These are phyloP conservation scores for Daboia siamensis DNA, from an alignment of 2,113 vertebrate genomes.

Conservation along the genomic window DNA sequence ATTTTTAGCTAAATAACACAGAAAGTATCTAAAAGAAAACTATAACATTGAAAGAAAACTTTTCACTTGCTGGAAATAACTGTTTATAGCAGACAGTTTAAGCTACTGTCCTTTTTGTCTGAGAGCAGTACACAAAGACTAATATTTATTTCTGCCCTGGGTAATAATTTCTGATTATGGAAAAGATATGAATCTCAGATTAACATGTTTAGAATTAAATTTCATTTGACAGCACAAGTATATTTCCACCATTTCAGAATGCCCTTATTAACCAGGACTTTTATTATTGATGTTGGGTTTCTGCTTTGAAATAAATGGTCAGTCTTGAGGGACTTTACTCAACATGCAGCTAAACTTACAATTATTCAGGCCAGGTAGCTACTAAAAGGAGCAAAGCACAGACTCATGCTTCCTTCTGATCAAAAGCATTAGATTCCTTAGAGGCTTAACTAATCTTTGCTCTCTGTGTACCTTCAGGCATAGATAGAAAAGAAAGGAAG, in stretches of 20 bases:
- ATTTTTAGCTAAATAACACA: neutral
- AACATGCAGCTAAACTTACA: slow-evolving; percentile 16
- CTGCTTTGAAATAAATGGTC: slow-evolving; percentile 8
- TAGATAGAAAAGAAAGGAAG: slow-evolving; percentile 10
- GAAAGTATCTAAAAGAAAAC: neutral
- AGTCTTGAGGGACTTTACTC: neutral
- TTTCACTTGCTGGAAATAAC: neutral
- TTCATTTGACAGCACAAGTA: slow-evolving; percentile 10
- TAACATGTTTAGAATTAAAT: neutral
- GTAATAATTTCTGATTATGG: slow-evolving; percentile 6
- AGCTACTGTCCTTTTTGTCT: neutral
- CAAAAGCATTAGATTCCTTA: slow-evolving; percentile 13
- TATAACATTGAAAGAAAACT: neutral
- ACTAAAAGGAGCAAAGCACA: neutral
- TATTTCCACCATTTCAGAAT: slow-evolving; percentile 6
- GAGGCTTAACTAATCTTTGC: fast-evolving
- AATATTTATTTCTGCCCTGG: slow-evolving; percentile 8
- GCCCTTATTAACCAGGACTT: neutral
- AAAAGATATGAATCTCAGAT: neutral
- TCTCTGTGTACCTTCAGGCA: slow-evolving; percentile 14
- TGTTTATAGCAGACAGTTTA: neutral
- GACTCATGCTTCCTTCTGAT: slow-evolving; percentile 19
- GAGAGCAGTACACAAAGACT: neutral
- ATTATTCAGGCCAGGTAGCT: neutral
- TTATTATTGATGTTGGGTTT: slow-evolving; percentile 2